These are phyloP conservation scores for Galerucella calmariensis DNA, from an alignment of 2,888 invertebrate genomes.

Conservation along the genomic window DNA sequence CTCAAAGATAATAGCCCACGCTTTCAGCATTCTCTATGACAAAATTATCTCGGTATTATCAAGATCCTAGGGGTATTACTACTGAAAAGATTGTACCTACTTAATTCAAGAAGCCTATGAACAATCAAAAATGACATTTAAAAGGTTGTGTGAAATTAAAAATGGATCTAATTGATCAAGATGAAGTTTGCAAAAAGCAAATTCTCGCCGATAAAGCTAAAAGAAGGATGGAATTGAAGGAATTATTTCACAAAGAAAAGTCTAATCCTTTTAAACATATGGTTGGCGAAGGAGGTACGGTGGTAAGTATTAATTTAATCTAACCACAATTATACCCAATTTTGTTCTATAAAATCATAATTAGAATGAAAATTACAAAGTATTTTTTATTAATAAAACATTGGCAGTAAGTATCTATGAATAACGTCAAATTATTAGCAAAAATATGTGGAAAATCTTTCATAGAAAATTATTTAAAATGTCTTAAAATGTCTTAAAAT, in stretches of 20 bases:
- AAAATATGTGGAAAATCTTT: no score
- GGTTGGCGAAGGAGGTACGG: slow-evolving; percentile 30
- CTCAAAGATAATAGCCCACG: no score
- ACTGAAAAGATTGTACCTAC: not conserved
- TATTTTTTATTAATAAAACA: not conserved
- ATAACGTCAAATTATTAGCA: no score
- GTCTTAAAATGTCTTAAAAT: no score
- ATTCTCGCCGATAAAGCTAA: slow-evolving; percentile 29
- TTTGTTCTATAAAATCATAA: slow-evolving; percentile 2
- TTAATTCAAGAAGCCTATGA: not conserved
- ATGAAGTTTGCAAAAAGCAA: slow-evolving; percentile 9
- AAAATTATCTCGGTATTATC: no score
- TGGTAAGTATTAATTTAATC: slow-evolving; percentile 32
- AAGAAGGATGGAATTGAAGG: slow-evolving; percentile 26
- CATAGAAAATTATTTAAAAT: no score
- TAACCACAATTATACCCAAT: no score
- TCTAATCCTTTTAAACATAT: slow-evolving; percentile 35
- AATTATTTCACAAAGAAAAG: slow-evolving; percentile 29
- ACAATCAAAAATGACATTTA: not conserved
- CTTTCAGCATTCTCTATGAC: no score
- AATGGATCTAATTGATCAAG: not conserved
- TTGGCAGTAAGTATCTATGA: not conserved
- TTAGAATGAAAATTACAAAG: not conserved
- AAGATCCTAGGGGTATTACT: no score
- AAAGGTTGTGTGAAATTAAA: not conserved